Conservation (phyloP, 2,797 vertebrate genomes). For the Rachycentron canadum region DNA sequence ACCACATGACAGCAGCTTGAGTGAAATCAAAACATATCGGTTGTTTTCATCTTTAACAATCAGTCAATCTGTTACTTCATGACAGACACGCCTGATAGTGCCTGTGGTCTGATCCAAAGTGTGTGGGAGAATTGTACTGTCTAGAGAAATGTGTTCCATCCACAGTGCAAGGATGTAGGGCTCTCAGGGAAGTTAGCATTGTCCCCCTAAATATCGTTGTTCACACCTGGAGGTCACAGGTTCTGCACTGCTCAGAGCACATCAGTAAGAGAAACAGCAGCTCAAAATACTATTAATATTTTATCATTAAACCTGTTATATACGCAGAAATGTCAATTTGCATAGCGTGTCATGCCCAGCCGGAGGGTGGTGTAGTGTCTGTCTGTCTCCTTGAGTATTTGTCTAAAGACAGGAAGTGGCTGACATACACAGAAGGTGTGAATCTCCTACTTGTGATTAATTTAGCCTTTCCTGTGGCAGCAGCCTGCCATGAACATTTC, state of each 20-base stretch:
- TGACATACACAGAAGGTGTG: slow-evolving; percentile 76
- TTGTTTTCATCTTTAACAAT: slow-evolving; percentile 26
- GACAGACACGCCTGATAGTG: slow-evolving; percentile 15
- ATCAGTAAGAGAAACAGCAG: slow-evolving; percentile 46
- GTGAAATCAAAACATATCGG: slow-evolving; percentile 8
- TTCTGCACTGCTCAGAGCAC: slow-evolving; percentile 46
- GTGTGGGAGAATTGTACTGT: slow-evolving; percentile 22
- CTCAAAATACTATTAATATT: slow-evolving; percentile 69
- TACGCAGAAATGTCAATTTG: slow-evolving; percentile 71
- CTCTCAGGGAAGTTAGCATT: slow-evolving; percentile 10
- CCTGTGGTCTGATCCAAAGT: slow-evolving; percentile 13
- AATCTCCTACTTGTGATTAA: slow-evolving; percentile 74
- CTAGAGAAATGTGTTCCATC: slow-evolving; percentile 12
- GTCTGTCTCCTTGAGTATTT: slow-evolving; percentile 69
- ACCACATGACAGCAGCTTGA: slow-evolving; percentile 4
- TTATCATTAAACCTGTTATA: slow-evolving; percentile 69
- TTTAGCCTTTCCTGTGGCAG: slow-evolving; percentile 66
- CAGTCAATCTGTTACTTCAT: slow-evolving; percentile 14
- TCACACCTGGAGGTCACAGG: slow-evolving; percentile 69
- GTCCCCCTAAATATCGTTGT: slow-evolving; percentile 55
- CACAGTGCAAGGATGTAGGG: not conserved
- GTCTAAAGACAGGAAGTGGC: slow-evolving; percentile 70
- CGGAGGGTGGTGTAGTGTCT: slow-evolving; percentile 51
- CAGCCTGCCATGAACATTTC: slow-evolving; percentile 57
- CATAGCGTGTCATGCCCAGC: slow-evolving; percentile 66